phyloP scores from a whole-genome alignment of 2,888 invertebrate species.

The Eupithecia exiguata region DNA sequence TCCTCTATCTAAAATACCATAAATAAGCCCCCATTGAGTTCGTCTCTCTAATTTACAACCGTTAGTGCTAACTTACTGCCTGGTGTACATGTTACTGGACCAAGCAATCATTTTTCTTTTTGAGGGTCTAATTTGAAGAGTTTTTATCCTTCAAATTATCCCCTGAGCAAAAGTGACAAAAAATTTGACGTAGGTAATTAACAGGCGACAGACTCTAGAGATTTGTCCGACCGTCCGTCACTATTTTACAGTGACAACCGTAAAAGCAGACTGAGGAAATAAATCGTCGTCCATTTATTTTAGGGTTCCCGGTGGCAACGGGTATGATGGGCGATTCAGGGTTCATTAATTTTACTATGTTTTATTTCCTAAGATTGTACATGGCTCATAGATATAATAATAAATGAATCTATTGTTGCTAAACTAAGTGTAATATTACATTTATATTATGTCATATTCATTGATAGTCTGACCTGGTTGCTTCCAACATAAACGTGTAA shows the following conservation, averaged over 20 bases:
- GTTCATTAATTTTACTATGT: not conserved
- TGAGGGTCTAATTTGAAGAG: too few relatives aligned
- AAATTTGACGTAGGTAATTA: not conserved
- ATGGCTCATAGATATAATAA: too few relatives aligned
- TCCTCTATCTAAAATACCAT: not conserved
- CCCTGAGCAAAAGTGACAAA: not conserved
- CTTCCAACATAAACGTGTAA: too few relatives aligned
- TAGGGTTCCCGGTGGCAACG: not conserved
- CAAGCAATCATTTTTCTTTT: too few relatives aligned
- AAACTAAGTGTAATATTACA: too few relatives aligned
- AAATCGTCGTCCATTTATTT: conserved; percentile 49
- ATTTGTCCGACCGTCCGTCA: conserved; percentile 28
- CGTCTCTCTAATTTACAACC: too few relatives aligned
- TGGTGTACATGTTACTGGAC: too few relatives aligned
- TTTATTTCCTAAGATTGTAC: too few relatives aligned
- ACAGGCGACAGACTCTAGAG: not conserved
- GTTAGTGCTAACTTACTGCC: too few relatives aligned
- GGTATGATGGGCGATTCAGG: not conserved
- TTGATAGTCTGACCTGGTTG: too few relatives aligned
- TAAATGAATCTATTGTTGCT: too few relatives aligned
- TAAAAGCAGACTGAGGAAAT: conserved; percentile 48
- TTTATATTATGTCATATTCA: too few relatives aligned
- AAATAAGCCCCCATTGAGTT: not conserved
- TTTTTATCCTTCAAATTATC: not conserved
- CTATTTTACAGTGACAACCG: conserved; percentile 48